Base-by-base conservation (phyloP, 2,888 invertebrate species). In the Troilus luridus region DNA sequence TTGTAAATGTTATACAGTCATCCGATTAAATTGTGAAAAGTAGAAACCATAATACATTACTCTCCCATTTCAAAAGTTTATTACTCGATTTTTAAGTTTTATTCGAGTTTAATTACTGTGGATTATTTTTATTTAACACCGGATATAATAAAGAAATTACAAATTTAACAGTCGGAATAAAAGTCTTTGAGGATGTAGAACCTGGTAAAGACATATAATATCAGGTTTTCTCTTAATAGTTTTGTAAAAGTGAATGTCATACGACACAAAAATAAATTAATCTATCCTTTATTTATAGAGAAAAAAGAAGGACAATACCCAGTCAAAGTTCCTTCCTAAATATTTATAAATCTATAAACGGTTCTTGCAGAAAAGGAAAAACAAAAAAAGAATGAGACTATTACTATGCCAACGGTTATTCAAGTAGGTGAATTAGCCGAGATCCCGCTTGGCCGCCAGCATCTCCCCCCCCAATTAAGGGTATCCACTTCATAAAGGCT, bases 91-190 rank as follows among this genome's bases (percentile, higher is more conserved):
- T 56, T 21, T 56, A 85, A 77, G 41, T 27, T 77, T 77, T 27
- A 77, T 54, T 21, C 56, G 56, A 56, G 56, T 85, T 85, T 58
- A 56, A 85, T 85, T 58, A 21, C 85, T 85, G n/a, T 21, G 8
- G 85, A 56, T 85, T 85, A 56, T 77, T 77, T 85, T 85, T 72
- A 11, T 72, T n/a, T 85, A n/a, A 58, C n/a, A 85, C 12, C 56
- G 58, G 56, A 56, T 54, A n/a, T 58, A n/a, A 85, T 58, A n/a
- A 58, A 85, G 85, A 56, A 85, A 56, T 85, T 56, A 85, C n/a
- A 58, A 21, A 41, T 10, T 85, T 41, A 41, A 77, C 19, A 19
- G 41, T 41, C 17, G 19, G 72, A 77, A 77, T 77, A 77, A 77
- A 41, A 19, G 72, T 9, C 72, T 41, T 77, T 27, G 41, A 41